phyloP scores from a whole-genome alignment of 1,140 invertebrate genomes.

The Drosophila orena region DNA sequence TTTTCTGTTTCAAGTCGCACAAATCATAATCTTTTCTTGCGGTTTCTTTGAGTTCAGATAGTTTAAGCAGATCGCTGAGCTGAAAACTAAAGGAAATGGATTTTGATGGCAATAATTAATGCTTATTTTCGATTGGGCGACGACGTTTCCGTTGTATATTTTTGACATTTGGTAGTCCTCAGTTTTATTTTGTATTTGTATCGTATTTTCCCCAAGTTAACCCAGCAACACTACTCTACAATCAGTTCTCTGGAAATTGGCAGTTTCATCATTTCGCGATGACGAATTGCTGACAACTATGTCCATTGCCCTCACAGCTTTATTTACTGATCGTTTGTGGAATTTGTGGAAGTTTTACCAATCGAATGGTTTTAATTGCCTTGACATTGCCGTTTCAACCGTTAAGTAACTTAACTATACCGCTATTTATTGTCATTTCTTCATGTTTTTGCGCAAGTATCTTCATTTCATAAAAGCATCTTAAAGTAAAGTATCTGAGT shows the following conservation, averaged over 20 bases:
- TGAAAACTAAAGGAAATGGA: background rate
- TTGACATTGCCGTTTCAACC: constrained; percentile 27
- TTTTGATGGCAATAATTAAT: constrained; percentile 12
- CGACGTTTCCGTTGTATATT: background rate
- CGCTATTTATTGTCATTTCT: background rate
- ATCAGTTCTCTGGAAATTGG: background rate
- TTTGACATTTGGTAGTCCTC: no score
- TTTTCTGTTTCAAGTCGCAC: constrained; percentile 42
- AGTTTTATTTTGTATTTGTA: no score
- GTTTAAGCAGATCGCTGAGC: background rate
- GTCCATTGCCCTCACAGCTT: constrained; percentile 32
- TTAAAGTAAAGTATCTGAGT: constrained; percentile 30
- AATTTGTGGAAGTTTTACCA: constrained; percentile 30
- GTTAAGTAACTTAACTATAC: constrained; percentile 31
- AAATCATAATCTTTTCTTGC: constrained; percentile 37
- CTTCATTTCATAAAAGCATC: constrained; percentile 26
- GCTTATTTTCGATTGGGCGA: constrained; percentile 2
- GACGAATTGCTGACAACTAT: constrained; percentile 21
- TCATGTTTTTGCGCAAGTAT: constrained; percentile 8
- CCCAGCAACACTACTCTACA: background rate
- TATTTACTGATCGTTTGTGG: constrained; percentile 7
- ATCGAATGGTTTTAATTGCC: constrained; percentile 36
- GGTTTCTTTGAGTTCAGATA: constrained; percentile 10
- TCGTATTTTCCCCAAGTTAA: background rate
- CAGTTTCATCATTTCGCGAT: constrained; percentile 6